Conservation (phyloP, 2,113 vertebrate genomes). For the Lichenostomus cassidix region DNA sequence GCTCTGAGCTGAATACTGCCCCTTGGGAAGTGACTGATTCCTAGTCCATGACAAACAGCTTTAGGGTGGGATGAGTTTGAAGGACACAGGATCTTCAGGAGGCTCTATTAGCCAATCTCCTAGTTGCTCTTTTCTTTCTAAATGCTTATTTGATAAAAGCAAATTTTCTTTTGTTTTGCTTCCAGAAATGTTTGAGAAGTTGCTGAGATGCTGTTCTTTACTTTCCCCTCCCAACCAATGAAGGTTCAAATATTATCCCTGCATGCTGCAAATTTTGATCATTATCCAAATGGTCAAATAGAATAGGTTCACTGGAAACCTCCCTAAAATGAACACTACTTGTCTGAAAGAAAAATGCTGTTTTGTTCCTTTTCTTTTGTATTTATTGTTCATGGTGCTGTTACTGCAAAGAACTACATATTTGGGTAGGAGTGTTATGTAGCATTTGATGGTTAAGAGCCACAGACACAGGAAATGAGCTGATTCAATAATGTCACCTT, state of each 20-base stretch:
- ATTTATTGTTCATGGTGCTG: background rate
- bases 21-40: background rate
- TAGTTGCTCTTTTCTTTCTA: background rate
- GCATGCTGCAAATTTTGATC: background rate
- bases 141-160: background rate
- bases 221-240: rapidly evolving
- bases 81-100: background rate
- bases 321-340: background rate
- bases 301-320: background rate
- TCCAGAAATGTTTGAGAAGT: background rate
- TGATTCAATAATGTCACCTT: background rate
- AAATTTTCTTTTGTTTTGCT: background rate
- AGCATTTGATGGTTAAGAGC: background rate
- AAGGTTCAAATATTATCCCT: background rate
- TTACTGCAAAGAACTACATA: rapidly evolving
- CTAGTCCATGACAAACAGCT: background rate
- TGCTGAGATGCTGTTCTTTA: background rate
- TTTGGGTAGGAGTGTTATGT: background rate
- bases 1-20: background rate
- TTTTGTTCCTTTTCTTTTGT: background rate
- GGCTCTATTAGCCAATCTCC: background rate
- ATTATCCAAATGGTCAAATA: background rate
- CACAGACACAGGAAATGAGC: background rate
- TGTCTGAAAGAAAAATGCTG: background rate
- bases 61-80: background rate